Percentiles rank a stretch among this genome's conserved stretches.
Evolutionary conservation across 53 echinoderm and acorn worm genomes (phyloP).

Genomic region (Mesocentrotus franciscanus): DNA sequence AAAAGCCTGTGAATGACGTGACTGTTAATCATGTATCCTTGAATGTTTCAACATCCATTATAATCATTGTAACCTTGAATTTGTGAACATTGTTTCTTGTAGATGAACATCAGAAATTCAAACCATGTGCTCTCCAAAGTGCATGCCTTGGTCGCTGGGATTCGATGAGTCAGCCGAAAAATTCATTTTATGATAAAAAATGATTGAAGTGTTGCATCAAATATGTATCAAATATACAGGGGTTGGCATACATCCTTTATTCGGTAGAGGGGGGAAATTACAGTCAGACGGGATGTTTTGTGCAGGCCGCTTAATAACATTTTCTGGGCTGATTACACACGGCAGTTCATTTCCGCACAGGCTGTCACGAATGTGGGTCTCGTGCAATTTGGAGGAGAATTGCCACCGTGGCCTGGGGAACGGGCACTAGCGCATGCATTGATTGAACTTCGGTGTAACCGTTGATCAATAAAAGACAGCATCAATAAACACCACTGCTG

Average conservation of each 20-base stretch:
- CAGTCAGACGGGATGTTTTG: conserved; percentile 53
- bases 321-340: conserved; percentile 63
- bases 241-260: conserved; percentile 20
- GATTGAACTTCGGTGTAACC: conserved; percentile 48
- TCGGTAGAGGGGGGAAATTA: conserved; percentile 44
- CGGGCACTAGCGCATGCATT: conserved; percentile 43
- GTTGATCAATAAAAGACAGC: conserved; percentile 44
- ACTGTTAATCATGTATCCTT: neutral
- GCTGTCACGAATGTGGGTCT: conserved; percentile 63
- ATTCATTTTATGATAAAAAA: neutral
- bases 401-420: conserved; percentile 26
- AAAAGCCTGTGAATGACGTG: neutral
- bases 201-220: conserved; percentile 38
- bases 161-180: conserved; percentile 18
- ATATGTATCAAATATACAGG: conserved; percentile 54
- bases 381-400: conserved; percentile 36
- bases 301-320: conserved; percentile 47
- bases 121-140: neutral
- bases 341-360: conserved; percentile 60
- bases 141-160: neutral
- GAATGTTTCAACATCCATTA: conserved; percentile 1
- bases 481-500: conserved; percentile 5
- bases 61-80: neutral
- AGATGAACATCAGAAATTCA: neutral
- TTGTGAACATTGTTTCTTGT: neutral